phyloP scores from a whole-genome alignment of 2,113 vertebrate genomes.

The Apus apus region DNA sequence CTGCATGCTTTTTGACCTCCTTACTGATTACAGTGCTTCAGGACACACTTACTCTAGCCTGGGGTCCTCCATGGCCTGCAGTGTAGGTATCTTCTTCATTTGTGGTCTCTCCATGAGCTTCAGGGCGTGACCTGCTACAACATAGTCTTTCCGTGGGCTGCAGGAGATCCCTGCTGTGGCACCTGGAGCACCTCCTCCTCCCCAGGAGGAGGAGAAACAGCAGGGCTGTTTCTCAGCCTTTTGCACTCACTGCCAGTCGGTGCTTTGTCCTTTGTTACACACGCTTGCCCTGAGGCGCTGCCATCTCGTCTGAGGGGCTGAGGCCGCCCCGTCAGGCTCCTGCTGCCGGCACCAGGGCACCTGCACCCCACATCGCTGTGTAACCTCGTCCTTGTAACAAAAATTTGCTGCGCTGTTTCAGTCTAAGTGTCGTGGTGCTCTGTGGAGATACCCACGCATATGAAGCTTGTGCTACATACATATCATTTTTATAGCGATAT shows the following conservation, averaged over 20 bases:
- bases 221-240: neutral
- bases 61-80: neutral
- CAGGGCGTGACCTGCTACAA: neutral
- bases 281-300: fast-evolving
- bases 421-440: neutral
- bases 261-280: neutral
- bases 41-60: neutral
- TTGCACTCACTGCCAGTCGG: no score
- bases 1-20: neutral
- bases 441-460: neutral
- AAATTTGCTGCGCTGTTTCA: neutral
- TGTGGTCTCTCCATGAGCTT: neutral
- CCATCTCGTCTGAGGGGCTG: neutral
- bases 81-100: neutral
- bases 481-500: neutral
- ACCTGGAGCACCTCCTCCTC: neutral
- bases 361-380: neutral
- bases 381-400: neutral
- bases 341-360: fast-evolving
- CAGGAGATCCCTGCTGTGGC: neutral
- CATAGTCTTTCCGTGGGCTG: neutral
- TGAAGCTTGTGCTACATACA: neutral
- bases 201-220: no score
- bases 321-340: neutral
- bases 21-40: neutral